Evolutionary conservation across 1,140 invertebrate species (phyloP), one percentile per base, ranked within the genome.

Genomic region (Drosophila saltans): DNA sequence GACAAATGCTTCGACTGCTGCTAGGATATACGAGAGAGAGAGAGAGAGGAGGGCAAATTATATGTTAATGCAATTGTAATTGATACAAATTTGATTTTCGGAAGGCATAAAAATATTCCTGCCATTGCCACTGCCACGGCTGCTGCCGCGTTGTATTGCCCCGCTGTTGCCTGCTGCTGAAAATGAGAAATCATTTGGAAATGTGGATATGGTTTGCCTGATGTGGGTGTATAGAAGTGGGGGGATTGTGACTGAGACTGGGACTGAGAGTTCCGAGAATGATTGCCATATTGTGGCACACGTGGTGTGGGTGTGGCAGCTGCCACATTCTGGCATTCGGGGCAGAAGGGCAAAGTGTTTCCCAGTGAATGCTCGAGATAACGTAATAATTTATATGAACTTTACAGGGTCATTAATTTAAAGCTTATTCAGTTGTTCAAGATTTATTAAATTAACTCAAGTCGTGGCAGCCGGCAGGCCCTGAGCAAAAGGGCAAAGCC

Each of bases 401-500:
- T 91, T 91, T 90, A 90, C 86, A 85, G 79, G 81, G 90, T 91
- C 90, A 91, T 91, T 91, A 91, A 91, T 91, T 91, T 91, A 89
- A 91, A 91, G 90, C 90, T 91, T 89, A 91, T 91, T 91, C 90
- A 91, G 90, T 91, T 91, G 90, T 91, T 91, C 81, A 91, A 91
- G 90, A 91, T 91, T 91, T 91, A 91, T 91, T 91, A 91, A 91
- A 91, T 91, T 89, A 91, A 91, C 90, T 91, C 81, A 81, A 91
- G 90, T 89, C 84, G 79, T 91, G 84, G 84, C 83, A 86, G 79
- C 58, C 30, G 33, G 30, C 21, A 48, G 45, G 16, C 16, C 8
- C 16, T 2, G 45, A 48, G 45, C 45, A 24, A 52, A 52, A 52
- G 21, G 45, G 45, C 26, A 52, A 24, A 48, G 43, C 43, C 43